Conservation (phyloP, 2,888 invertebrate species). For the Actias luna region DNA sequence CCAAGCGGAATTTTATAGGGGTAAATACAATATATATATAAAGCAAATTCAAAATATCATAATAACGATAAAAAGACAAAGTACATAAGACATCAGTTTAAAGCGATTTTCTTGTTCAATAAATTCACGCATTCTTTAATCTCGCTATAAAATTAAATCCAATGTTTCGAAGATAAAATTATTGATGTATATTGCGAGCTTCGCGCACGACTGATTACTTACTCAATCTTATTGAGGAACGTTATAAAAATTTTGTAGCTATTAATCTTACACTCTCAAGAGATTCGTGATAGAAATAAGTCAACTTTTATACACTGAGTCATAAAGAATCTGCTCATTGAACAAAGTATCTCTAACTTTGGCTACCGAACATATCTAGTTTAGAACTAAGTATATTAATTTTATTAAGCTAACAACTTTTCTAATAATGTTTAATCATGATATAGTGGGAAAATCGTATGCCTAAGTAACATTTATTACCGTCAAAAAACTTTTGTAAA, state of each 20-base stretch:
- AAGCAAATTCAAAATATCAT: neutral
- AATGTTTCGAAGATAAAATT: neutral
- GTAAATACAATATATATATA: neutral
- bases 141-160: conserved; percentile 2
- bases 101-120: conserved; percentile 5
- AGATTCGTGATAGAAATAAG: too few relatives aligned
- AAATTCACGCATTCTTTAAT: neutral
- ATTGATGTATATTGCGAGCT: neutral
- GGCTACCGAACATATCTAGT: neutral
- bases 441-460: neutral
- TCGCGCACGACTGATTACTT: neutral
- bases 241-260: neutral
- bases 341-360: too few relatives aligned
- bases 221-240: neutral
- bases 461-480: neutral
- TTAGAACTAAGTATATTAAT: neutral
- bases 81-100: neutral
- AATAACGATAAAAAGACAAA: neutral
- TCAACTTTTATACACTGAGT: too few relatives aligned
- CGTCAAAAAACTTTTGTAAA: too few relatives aligned
- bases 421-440: neutral
- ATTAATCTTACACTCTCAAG: neutral
- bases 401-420: neutral
- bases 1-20: too few relatives aligned
- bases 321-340: too few relatives aligned